Evolutionary conservation across 30 jellyfish, hydroid and myxozoan genomes (phyloP).

Genomic region (Clytia hemisphaerica): DNA sequence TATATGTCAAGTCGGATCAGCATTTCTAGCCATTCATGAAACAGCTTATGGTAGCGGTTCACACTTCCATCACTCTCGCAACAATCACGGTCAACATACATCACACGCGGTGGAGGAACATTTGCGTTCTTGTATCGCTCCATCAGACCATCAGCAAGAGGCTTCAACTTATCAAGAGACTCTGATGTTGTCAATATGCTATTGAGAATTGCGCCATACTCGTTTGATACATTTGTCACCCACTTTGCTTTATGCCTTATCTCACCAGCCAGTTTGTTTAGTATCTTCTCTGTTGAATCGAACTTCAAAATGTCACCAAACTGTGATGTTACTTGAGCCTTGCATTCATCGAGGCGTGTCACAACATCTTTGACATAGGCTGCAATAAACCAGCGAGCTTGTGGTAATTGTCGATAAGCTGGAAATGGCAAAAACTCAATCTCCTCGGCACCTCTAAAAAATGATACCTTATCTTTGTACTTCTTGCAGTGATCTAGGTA

Average conservation of each 20-base stretch:
- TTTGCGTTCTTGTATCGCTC: conserved; percentile 17
- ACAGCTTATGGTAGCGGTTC: conserved; percentile 10
- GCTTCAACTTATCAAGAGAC: background rate
- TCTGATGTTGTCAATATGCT: conserved; percentile 19
- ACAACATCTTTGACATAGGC: conserved; percentile 36
- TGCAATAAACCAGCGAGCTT: too few species aligned
- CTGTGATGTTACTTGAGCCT: conserved; percentile 17
- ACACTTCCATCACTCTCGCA: conserved; percentile 18
- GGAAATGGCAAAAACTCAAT: too few species aligned
- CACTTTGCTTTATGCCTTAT: conserved; percentile 34
- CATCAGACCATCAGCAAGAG: conserved; percentile 32
- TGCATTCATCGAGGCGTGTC: conserved; percentile 27
- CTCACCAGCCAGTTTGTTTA: conserved; percentile 46
- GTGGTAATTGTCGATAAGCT: too few species aligned
- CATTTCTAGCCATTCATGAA: conserved; percentile 10
- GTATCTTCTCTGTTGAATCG: conserved; percentile 51
- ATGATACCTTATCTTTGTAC: conserved; percentile 5
- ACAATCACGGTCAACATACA: conserved; percentile 55
- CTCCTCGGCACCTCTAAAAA: too few species aligned
- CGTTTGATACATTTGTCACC: conserved; percentile 54
- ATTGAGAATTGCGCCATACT: conserved; percentile 36
- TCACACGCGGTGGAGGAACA: conserved; percentile 34
- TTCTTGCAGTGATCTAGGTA: too few species aligned
- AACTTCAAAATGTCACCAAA: conserved; percentile 39
- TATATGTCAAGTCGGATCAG: conserved; percentile 32